Percentiles rank a stretch among this genome's conserved stretches.
These are phyloP conservation scores for Agrotis segetum DNA, from an alignment of 2,888 invertebrate genomes.

Conservation along the genomic window DNA sequence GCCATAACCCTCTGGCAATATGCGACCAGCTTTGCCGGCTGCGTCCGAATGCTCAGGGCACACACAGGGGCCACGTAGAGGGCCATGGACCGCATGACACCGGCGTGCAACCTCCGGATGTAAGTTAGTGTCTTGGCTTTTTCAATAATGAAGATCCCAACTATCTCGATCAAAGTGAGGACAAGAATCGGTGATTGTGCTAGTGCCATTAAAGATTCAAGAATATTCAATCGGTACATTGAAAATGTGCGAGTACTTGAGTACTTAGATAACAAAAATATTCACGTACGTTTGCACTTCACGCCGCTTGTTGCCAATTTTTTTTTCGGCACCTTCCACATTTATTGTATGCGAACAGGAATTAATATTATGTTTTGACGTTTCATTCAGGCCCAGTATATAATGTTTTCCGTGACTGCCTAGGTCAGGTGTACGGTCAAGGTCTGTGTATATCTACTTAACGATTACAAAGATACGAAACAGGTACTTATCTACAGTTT, in stretches of 20 bases:
- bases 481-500: constrained; percentile 7
- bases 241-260: background rate
- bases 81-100: too few relatives aligned
- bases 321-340: constrained; percentile 6
- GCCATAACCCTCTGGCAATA: too few relatives aligned
- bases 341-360: constrained; percentile 1
- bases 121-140: too few relatives aligned
- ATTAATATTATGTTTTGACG: constrained; percentile 21
- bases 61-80: too few relatives aligned
- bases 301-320: constrained; percentile 14
- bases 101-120: too few relatives aligned
- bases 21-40: too few relatives aligned
- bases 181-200: too few relatives aligned
- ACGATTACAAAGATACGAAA: constrained; percentile 28
- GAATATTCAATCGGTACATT: background rate
- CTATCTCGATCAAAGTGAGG: too few relatives aligned
- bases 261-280: background rate
- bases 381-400: constrained; percentile 15
- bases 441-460: constrained; percentile 15
- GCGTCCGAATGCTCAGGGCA: too few relatives aligned
- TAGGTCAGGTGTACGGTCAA: constrained; percentile 40
- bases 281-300: background rate
- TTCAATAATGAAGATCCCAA: too few relatives aligned
- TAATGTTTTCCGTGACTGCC: constrained; percentile 4
- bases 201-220: too few relatives aligned